Conservation (phyloP, 2,113 vertebrate species). For the Peromyscus leucopus region DNA sequence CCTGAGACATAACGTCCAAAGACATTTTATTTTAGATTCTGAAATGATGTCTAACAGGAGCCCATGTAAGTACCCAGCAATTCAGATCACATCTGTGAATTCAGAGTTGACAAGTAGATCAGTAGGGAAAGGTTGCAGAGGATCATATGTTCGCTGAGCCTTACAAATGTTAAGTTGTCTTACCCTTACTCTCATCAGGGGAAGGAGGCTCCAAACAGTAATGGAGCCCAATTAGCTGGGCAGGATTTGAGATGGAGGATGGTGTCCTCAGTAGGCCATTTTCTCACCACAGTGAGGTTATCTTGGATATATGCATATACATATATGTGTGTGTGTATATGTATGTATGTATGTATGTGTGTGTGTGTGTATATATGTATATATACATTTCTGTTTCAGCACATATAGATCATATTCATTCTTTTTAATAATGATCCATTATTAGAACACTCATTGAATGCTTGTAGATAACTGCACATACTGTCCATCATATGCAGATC, state of each 20-base stretch:
- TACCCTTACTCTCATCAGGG: neutral
- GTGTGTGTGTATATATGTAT: too few relatives aligned
- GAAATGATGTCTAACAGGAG: neutral
- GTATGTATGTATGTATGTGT: too few relatives aligned
- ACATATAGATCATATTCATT: neutral
- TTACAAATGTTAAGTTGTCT: neutral
- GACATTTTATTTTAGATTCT: neutral
- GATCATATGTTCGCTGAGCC: neutral
- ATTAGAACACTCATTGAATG: neutral
- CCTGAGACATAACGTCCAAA: neutral
- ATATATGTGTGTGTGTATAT: too few relatives aligned
- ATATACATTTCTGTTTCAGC: neutral
- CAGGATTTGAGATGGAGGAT: neutral
- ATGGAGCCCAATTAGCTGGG: neutral
- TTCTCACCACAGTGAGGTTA: neutral
- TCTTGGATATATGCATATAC: too few relatives aligned
- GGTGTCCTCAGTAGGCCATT: neutral
- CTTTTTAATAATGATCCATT: neutral
- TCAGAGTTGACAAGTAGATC: neutral
- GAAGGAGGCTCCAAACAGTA: neutral
- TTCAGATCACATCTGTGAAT: neutral
- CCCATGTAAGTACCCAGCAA: neutral
- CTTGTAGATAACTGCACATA: neutral
- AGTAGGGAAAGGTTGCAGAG: neutral
- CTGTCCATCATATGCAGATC: neutral